Evolutionary conservation across 2,113 vertebrate species (phyloP).

Genomic region (Urocynchramus pylzowi): DNA sequence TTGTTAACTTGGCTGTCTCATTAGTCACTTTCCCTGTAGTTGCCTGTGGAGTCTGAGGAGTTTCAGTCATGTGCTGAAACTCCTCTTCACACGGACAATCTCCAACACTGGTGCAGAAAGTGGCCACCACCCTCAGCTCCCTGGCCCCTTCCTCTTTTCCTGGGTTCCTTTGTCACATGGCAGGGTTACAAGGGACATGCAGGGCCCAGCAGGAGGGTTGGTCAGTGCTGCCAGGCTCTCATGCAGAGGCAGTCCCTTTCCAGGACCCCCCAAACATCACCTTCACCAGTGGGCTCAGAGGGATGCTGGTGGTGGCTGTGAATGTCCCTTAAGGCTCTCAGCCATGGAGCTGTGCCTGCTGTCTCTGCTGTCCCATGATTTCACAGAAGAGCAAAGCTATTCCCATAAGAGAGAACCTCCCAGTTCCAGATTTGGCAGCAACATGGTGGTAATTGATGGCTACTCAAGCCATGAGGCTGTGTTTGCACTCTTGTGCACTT

Average conservation of each 20-base stretch:
- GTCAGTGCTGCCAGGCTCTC: not conserved
- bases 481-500: rapidly evolving
- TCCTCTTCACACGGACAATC: rapidly evolving
- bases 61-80: not conserved
- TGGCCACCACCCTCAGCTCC: not conserved
- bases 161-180: rapidly evolving
- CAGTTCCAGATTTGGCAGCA: not conserved
- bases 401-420: not conserved
- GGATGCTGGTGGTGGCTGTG: not conserved
- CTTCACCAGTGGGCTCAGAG: not conserved
- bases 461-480: not conserved
- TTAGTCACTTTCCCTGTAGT: not conserved
- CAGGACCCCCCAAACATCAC: not conserved
- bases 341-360: rapidly evolving
- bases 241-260: not conserved
- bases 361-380: not conserved
- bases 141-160: not conserved
- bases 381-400: not conserved
- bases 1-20: not conserved
- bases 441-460: not conserved
- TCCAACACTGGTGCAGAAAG: not conserved
- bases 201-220: rapidly evolving
- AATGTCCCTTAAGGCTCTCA: rapidly evolving
- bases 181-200: rapidly evolving
- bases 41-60: not conserved